phyloP scores from a whole-genome alignment of 2,888 invertebrate species.

The Ectobius pallidus region DNA sequence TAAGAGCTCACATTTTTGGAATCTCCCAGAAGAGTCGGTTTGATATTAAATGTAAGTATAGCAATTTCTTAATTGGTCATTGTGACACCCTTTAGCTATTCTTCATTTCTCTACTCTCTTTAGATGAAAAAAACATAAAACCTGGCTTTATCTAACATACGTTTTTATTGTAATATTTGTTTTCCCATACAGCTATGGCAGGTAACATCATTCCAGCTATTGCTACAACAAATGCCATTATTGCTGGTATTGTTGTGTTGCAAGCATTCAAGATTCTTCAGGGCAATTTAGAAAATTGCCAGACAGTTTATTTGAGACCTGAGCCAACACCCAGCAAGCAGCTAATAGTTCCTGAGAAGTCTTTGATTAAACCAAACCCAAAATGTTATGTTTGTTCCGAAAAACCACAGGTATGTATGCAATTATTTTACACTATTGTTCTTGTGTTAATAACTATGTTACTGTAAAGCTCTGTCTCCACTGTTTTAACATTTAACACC shows the following conservation, averaged over 20 bases:
- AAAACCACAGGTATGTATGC: slow-evolving; percentile 74
- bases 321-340: slow-evolving; percentile 69
- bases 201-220: slow-evolving; percentile 99
- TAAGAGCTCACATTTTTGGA: slow-evolving; percentile 88
- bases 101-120: too few relatives aligned
- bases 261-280: slow-evolving; percentile 80
- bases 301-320: slow-evolving; percentile 76
- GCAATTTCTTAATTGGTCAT: not conserved
- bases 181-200: slow-evolving; percentile 91
- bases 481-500: too few relatives aligned
- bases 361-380: slow-evolving; percentile 83
- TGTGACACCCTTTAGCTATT: too few relatives aligned
- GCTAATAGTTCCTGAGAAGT: slow-evolving; percentile 57
- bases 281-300: slow-evolving; percentile 69
- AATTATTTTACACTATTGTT: not conserved
- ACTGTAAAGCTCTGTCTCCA: not conserved
- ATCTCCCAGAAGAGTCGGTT: slow-evolving; percentile 88
- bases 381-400: slow-evolving; percentile 94
- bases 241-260: slow-evolving; percentile 94
- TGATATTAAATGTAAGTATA: slow-evolving; percentile 86
- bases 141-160: too few relatives aligned
- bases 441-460: not conserved
- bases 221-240: slow-evolving; percentile 97
- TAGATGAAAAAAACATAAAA: too few relatives aligned
- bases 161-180: too few relatives aligned